Base-by-base conservation (phyloP, 2,888 invertebrate genomes). In the Smittia sp. region DNA sequence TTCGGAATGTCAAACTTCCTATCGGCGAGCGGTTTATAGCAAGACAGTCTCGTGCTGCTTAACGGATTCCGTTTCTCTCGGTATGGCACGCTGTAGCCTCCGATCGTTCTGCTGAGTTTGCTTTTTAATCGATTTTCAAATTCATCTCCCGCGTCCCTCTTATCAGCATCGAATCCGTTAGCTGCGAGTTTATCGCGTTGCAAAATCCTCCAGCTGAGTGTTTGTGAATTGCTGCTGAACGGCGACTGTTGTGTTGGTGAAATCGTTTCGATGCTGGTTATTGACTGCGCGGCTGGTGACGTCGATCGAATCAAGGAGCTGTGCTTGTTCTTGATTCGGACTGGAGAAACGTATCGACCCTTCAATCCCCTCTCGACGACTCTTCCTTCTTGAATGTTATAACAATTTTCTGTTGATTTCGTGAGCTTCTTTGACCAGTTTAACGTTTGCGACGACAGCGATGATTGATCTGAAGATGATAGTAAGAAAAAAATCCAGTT, bases 31-130 rank as follows among this genome's bases (percentile, higher is more conserved):
- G 75, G 74, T 63, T 73, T 75, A 65, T 75, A 75, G 25, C 73
- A 74, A 27, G 74, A 74, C 3, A 75, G 65, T 54, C 75, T 41
- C 39, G 74, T 74, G 65, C 65, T 74, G n/a, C 18, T 63, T 27
- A 75, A 69, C 62, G 75, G 75, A 74, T 75, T 74, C 32, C 73
- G 41, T 65, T 75, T 75, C 46, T 75, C 75, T 6, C 68, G 18
- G 20, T 46, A 67, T 20, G 24, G 32, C 6, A 73, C 32, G 18
- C 54, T 27, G 20, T 54, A 27, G 9, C 18, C 22, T 27, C 54
- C 69, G 25, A 54, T 27, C 11, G n/a, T 69, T 54, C 27, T 6
- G 22, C 54, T 69, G 11, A 52, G 27, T 54, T 69, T 27, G 27
- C 54, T 27, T 58, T 18, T 22, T 11, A 58, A 9, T 18, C 58